Conservation (phyloP, 1,140 invertebrate species). For the Zelostemma sp. region DNA sequence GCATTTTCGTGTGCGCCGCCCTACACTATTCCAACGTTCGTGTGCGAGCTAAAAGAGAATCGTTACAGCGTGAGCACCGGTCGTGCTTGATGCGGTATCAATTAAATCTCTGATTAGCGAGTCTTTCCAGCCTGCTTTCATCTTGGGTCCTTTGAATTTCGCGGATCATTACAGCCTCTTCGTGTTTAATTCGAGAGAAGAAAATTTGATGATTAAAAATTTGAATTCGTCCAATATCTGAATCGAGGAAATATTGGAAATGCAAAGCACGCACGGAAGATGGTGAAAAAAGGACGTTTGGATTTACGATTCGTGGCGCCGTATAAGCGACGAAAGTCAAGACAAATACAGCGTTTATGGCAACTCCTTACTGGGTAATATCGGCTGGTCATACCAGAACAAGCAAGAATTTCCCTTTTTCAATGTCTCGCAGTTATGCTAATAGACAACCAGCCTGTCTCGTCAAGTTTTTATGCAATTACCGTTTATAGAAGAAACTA, state of each 20-base stretch:
- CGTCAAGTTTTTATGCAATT: neutral
- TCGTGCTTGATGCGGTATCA: conserved; percentile 58
- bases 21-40: conserved; percentile 6
- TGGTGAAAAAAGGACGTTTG: conserved; percentile 1
- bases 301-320: conserved; percentile 7
- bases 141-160: neutral
- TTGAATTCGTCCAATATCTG: conserved; percentile 4
- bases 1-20: conserved; percentile 18
- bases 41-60: conserved; percentile 9
- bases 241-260: too few species aligned
- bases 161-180: conserved; percentile 36
- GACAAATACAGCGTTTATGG: conserved; percentile 9
- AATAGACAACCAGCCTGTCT: neutral
- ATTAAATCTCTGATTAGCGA: conserved; percentile 66
- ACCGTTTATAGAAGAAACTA: too few species aligned
- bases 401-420: neutral
- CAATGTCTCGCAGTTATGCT: conserved; percentile 4
- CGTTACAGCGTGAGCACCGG: conserved; percentile 39
- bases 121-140: conserved; percentile 32
- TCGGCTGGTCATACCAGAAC: conserved; percentile 3
- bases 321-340: conserved; percentile 1
- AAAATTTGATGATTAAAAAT: neutral
- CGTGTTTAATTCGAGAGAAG: conserved; percentile 43
- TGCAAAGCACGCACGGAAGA: conserved; percentile 3
- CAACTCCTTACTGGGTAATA: conserved; percentile 8